Evolutionary conservation across 2,888 invertebrate species (phyloP).

Genomic region (Plebejus melissa): DNA sequence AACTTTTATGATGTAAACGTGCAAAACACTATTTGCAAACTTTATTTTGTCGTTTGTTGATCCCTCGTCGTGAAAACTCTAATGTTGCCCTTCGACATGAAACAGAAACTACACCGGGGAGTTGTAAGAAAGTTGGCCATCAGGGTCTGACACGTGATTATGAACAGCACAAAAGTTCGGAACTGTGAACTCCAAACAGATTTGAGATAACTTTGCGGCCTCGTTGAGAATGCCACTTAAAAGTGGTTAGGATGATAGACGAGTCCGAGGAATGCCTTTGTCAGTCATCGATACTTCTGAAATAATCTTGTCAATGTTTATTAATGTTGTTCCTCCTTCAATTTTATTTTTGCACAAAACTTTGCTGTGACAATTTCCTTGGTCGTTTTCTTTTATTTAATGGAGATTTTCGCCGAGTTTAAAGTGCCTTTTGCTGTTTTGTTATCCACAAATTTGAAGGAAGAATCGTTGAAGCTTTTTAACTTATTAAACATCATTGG

Average conservation of each 20-base stretch:
- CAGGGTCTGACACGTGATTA: slow-evolving; percentile 65
- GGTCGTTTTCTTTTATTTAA: neutral
- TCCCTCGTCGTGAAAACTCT: slow-evolving; percentile 6
- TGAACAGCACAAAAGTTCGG: slow-evolving; percentile 62
- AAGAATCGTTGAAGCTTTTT: slow-evolving; percentile 27
- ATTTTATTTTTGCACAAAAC: slow-evolving; percentile 1
- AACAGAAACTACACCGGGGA: slow-evolving; percentile 10
- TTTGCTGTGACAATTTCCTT: slow-evolving; percentile 11
- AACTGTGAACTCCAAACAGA: slow-evolving; percentile 54
- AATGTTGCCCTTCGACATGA: slow-evolving; percentile 9
- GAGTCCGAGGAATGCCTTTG: slow-evolving; percentile 33
- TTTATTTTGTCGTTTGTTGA: neutral
- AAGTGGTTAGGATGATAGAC: slow-evolving; percentile 50
- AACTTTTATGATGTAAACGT: neutral
- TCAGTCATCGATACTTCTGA: slow-evolving; percentile 27
- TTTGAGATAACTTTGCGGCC: slow-evolving; percentile 52
- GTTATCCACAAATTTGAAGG: slow-evolving; percentile 27
- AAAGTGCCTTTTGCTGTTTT: slow-evolving; percentile 11
- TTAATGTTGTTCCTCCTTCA: slow-evolving; percentile 29
- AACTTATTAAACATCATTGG: slow-evolving; percentile 27
- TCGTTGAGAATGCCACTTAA: slow-evolving; percentile 60
- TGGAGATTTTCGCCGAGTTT: slow-evolving; percentile 3
- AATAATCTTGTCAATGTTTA: slow-evolving; percentile 25
- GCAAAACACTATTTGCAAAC: neutral
- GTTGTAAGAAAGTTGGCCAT: slow-evolving; percentile 37